A percentile compares a stretch with the other conserved stretches of the same genome.
Evolutionary conservation across 2,888 invertebrate genomes (phyloP).

Genomic region (Eupithecia centaureata): DNA sequence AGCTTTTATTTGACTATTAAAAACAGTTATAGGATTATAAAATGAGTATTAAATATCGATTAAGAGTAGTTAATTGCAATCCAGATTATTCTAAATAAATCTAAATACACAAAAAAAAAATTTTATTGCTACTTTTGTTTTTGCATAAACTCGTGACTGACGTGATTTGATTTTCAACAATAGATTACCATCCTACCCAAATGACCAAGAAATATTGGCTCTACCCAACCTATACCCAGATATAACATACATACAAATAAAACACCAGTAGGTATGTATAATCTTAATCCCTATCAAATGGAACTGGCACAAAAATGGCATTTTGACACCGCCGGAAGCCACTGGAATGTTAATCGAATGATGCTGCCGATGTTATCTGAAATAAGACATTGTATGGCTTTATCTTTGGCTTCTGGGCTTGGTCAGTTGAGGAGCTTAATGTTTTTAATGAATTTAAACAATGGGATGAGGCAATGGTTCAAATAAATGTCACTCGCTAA

Average conservation of each 20-base stretch:
- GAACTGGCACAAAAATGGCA: conserved; percentile 54
- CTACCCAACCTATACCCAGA: not conserved
- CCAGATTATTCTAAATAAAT: no score
- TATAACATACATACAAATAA: not conserved
- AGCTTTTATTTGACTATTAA: no score
- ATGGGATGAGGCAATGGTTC: not conserved
- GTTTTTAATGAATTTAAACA: not conserved
- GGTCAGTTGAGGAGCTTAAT: conserved; percentile 19
- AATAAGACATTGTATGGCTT: conserved; percentile 77
- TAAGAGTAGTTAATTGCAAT: no score
- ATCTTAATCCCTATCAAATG: conserved; percentile 28
- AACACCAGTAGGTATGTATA: not conserved
- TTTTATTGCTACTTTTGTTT: no score
- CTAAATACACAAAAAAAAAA: no score
- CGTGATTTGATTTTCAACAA: no score
- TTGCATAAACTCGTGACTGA: no score
- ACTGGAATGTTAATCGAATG: conserved; percentile 78
- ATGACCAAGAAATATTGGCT: not conserved
- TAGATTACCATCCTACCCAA: not conserved
- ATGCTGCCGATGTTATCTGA: conserved; percentile 78
- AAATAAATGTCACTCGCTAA: not conserved
- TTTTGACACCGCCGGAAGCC: conserved; percentile 76
- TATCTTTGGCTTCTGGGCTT: conserved; percentile 60
- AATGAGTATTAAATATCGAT: no score
- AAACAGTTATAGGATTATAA: no score